phyloP scores from a whole-genome alignment of 2,113 vertebrate species.

The Ochotona curzoniae region DNA sequence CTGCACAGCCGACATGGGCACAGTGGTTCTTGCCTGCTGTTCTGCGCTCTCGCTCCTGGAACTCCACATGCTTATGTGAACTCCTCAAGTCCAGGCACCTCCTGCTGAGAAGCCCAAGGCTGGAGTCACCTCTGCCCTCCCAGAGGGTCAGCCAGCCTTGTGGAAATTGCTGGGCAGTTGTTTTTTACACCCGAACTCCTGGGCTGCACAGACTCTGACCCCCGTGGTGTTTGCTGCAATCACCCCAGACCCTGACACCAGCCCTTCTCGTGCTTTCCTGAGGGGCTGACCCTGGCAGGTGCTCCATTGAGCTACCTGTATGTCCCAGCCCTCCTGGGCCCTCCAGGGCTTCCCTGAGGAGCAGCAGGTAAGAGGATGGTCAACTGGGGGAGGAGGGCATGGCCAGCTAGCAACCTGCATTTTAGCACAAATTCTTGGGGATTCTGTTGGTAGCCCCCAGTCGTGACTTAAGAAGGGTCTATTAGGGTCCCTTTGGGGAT shows the following conservation, averaged over 20 bases:
- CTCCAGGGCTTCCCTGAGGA: not conserved
- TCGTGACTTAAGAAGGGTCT: not conserved
- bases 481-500: not conserved
- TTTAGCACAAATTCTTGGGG: not conserved
- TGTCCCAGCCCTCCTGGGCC: not conserved
- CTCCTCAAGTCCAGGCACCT: not conserved
- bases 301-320: not conserved
- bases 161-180: not conserved
- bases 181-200: not conserved
- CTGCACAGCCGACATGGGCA: not conserved
- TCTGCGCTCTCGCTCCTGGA: not conserved
- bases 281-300: not conserved
- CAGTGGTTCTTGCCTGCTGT: not conserved
- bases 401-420: not conserved
- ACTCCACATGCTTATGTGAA: not conserved
- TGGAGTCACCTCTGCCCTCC: not conserved
- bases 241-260: not conserved
- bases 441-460: not conserved
- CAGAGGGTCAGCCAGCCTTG: not conserved
- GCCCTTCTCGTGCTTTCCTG: not conserved
- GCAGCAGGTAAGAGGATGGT: not conserved
- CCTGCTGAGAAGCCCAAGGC: not conserved
- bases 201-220: not conserved
- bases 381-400: not conserved
- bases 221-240: not conserved